Evolutionary conservation across 2,797 vertebrate genomes (phyloP), one percentile per base, ranked within the genome.

Genomic region (Oreonectes daqikongensis): DNA sequence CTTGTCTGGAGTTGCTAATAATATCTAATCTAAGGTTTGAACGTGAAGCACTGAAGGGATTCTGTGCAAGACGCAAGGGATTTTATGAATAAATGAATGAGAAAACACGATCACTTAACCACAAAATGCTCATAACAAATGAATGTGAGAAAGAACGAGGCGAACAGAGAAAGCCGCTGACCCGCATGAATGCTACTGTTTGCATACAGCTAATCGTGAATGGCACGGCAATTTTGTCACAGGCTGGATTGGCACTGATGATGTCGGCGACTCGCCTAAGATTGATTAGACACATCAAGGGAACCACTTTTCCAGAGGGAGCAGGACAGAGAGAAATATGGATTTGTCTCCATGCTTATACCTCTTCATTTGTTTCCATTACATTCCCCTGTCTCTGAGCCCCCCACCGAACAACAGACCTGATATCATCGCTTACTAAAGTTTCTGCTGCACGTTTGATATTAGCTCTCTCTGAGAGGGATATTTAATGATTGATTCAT

Each of bases 301-400:
- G 63, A 83, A 79, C 69, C 78, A 60, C 65, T 72, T 79, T 76
- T 80, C 74, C 78, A 79, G 69, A 73, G 79, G 81, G 82, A 84
- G 72, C 71, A 46, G 70, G 75, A 83, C 77, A 65, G 79, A 83
- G 67, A 83, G 70, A 83, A 76, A 85, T 86, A 85, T 84, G 82
- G 86, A 84, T 84, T 86, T 79, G 82, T 83, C 74, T 78, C 64
- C 59, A 22, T 60, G 65, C 72, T 71, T 55, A 77, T 83, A 76
- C 68, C 70, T 84, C 82, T 84, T 87, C 84, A 85, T 88, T 85
- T 85, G 76, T 87, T 85, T 88, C 82, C 79, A 87, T 88, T 86
- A 88, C 72, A 28, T 75, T 66, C 69, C 52, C 64, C 78, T 81
- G 69, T 82, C 83, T 77, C 73, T 24, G 71, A 75, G 69, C 35